Percentiles rank a stretch among this genome's conserved stretches.
Conservation (phyloP, 2,113 vertebrate genomes). For the Platichthys stellatus region DNA sequence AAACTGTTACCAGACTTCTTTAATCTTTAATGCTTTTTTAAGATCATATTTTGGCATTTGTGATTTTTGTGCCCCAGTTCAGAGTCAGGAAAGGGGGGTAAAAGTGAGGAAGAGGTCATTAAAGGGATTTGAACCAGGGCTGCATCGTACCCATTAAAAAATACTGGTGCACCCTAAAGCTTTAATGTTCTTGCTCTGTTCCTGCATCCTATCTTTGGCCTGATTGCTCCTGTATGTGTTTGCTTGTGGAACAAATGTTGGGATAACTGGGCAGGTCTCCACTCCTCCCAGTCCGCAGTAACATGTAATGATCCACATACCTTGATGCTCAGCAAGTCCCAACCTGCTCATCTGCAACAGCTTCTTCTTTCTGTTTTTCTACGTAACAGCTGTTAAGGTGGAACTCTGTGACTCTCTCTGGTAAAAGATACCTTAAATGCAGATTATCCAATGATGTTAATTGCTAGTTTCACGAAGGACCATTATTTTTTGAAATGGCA, state of each 20-base stretch:
- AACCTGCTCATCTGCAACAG: constrained; percentile 17
- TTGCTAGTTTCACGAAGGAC: no score
- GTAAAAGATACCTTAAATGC: no score
- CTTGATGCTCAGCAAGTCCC: constrained; percentile 43
- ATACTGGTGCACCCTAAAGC: background rate
- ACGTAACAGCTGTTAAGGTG: background rate
- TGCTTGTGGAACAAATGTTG: background rate
- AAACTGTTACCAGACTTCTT: background rate
- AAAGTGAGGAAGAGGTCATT: no score
- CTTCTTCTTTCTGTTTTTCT: background rate
- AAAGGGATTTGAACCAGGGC: background rate
- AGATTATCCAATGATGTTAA: no score
- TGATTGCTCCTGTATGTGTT: background rate
- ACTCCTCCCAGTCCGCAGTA: constrained; percentile 7
- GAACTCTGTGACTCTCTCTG: background rate
- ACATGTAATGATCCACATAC: constrained; percentile 16
- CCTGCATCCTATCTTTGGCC: no score
- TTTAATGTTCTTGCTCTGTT: no score
- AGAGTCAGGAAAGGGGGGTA: no score
- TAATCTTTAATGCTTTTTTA: no score
- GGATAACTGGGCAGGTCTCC: constrained; percentile 14
- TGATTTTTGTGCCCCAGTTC: no score
- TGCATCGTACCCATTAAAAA: background rate
- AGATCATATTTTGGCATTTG: no score
- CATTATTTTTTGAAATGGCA: no score